Evolutionary conservation across 2,888 invertebrate species (phyloP).

Genomic region (Cerastis rubricosa): DNA sequence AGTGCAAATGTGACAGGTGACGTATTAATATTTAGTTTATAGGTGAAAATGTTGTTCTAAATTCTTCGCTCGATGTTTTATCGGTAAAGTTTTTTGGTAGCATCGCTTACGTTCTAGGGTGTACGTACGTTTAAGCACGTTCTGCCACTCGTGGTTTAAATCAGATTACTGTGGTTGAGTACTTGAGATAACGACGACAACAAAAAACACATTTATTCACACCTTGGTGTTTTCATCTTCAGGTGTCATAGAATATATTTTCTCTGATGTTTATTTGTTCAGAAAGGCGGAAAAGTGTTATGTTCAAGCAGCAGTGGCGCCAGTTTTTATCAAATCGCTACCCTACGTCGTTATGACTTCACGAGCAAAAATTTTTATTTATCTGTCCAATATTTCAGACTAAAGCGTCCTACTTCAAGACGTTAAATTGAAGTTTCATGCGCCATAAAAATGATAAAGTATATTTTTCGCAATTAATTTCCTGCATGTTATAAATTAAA

Average conservation of each 20-base stretch:
- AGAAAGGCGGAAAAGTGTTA: slow-evolving; percentile 30
- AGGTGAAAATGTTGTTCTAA: background rate
- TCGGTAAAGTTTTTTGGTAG: background rate
- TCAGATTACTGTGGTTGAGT: background rate
- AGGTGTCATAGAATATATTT: slow-evolving; percentile 1
- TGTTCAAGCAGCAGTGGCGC: background rate
- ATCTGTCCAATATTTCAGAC: slow-evolving; percentile 56
- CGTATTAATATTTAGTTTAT: slow-evolving; percentile 45
- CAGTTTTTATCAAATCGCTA: slow-evolving; percentile 27
- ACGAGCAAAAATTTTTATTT: slow-evolving; percentile 48
- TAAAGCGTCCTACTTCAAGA: slow-evolving; percentile 40
- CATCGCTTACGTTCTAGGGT: background rate
- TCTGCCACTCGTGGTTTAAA: background rate
- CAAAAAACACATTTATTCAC: background rate
- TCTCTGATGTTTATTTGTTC: slow-evolving; percentile 28
- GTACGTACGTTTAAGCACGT: background rate
- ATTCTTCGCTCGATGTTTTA: background rate
- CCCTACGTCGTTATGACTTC: slow-evolving; percentile 7
- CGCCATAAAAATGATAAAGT: slow-evolving; percentile 62
- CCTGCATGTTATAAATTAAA: slow-evolving; percentile 22
- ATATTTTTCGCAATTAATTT: slow-evolving; percentile 48
- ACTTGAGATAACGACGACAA: background rate
- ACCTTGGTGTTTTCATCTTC: slow-evolving; percentile 5
- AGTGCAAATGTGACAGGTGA: slow-evolving; percentile 63
- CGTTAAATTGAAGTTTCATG: slow-evolving; percentile 57